Base-by-base conservation (phyloP, 2,888 invertebrate genomes). In the Tanytarsus gracilentus region DNA sequence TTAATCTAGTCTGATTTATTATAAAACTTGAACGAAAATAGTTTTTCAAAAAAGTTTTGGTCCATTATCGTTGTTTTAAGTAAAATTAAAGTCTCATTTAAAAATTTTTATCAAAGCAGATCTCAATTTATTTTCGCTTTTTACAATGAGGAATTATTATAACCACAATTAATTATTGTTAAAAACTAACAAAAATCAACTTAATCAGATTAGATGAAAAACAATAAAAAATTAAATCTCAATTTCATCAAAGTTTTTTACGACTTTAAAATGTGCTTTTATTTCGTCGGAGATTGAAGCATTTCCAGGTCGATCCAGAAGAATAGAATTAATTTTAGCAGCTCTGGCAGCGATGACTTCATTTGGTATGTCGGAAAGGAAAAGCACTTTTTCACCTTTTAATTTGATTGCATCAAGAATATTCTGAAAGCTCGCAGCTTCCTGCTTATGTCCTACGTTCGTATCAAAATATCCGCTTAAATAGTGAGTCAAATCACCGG, bases 401-500 rank as follows among this genome's bases (percentile, higher is more conserved):
- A 78, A 76, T 52, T 77, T 78, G 44, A 94, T 78, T 66, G 84
- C 78, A 65, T 81, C 76, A 1, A 82, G 77, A 63, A 97, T 95
- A 49, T 82, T 83, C 59, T 75, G 77, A 71, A 96, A 97, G 66
- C 94, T 95, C 2, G 77, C 72, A 1, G 77, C 68, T 64, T 91
- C 87, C 64, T 83, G 83, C 72, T 97, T 97, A 27, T 79, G 71
- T 1, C 97, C 97, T 62, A 88, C 79, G 4, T 80, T 80, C 0
- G 94, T 93, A 69, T 97, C 96, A 70, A 92, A 97, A 72, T 90
- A 85, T 0, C 84, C 88, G 51, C 80, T 79, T 62, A 97, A 79
- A 61, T 76, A 72, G 44, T 83, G 81, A 66, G 84, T 75, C 64
- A 96, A 70, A 72, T 96, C 85, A 0, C 96, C 96, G 48, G 81